These are phyloP conservation scores for Tuta absoluta DNA, from an alignment of 2,888 invertebrate species.

Conservation along the genomic window DNA sequence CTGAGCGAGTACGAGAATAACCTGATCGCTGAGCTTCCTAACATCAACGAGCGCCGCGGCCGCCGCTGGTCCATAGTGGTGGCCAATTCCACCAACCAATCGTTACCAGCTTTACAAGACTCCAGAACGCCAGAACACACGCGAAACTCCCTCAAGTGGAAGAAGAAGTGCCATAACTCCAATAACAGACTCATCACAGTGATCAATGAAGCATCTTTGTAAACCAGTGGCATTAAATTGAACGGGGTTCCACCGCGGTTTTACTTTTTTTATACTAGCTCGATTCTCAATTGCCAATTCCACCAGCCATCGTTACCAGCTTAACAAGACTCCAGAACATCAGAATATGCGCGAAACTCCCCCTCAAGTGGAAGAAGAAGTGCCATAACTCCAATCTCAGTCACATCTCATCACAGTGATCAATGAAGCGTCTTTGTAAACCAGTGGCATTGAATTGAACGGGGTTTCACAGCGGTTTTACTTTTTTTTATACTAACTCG, in stretches of 20 bases:
- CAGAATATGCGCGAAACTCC: too few relatives aligned
- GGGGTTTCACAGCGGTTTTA: too few relatives aligned
- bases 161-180: conserved; percentile 78
- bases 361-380: conserved; percentile 51
- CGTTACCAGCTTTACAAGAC: conserved; percentile 54
- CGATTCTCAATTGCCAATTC: too few relatives aligned
- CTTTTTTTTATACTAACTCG: too few relatives aligned
- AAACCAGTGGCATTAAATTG: not conserved
- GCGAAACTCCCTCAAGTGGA: conserved; percentile 68
- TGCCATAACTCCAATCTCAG: conserved; percentile 82
- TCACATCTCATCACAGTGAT: conserved; percentile 89
- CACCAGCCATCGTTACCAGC: too few relatives aligned
- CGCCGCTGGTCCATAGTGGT: conserved; percentile 87
- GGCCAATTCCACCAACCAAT: conserved; percentile 58
- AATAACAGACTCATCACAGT: conserved; percentile 87
- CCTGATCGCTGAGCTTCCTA: conserved; percentile 88
- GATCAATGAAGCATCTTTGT: conserved; percentile 85
- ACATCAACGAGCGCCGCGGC: conserved; percentile 86
- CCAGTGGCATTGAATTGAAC: not conserved
- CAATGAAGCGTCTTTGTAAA: conserved; percentile 82
- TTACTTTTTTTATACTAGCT: too few relatives aligned
- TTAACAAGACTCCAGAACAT: too few relatives aligned
- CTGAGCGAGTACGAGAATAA: conserved; percentile 93
- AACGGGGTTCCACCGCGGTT: too few relatives aligned
- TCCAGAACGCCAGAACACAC: conserved; percentile 70